Evolutionary conservation across 2,113 vertebrate species (phyloP).

Genomic region (Aythya baeri): DNA sequence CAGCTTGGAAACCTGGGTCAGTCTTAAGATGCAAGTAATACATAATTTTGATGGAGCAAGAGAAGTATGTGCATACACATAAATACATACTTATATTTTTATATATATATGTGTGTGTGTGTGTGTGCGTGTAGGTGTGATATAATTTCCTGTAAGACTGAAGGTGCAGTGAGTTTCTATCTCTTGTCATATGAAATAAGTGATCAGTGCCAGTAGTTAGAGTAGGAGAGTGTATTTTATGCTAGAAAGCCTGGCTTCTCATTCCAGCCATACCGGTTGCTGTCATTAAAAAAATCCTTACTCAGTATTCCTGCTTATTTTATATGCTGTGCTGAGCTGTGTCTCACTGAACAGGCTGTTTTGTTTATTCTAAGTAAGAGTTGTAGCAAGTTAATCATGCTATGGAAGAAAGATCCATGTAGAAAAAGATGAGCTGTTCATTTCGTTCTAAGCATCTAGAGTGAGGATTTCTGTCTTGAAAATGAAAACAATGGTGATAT

Average conservation of each 20-base stretch:
- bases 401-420: not conserved
- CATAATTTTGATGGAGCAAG: not conserved
- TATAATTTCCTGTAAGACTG: not conserved
- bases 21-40: not conserved
- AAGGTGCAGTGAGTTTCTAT: not conserved
- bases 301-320: not conserved
- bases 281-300: not conserved
- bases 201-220: not conserved
- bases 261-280: not conserved
- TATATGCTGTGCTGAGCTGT: not conserved
- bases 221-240: not conserved
- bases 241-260: not conserved
- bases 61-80: not conserved
- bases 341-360: not conserved
- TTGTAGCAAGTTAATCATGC: not conserved
- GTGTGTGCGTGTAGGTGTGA: not conserved
- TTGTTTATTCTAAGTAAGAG: not conserved
- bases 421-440: no score
- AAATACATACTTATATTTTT: not conserved
- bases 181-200: not conserved
- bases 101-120: not conserved
- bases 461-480: not conserved
- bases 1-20: not conserved
- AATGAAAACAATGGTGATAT: not conserved
- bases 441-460: not conserved